Percentiles rank a stretch among this genome's conserved stretches.
Evolutionary conservation across 1,140 invertebrate genomes (phyloP).

Genomic region (Chionoecetes opilio): DNA sequence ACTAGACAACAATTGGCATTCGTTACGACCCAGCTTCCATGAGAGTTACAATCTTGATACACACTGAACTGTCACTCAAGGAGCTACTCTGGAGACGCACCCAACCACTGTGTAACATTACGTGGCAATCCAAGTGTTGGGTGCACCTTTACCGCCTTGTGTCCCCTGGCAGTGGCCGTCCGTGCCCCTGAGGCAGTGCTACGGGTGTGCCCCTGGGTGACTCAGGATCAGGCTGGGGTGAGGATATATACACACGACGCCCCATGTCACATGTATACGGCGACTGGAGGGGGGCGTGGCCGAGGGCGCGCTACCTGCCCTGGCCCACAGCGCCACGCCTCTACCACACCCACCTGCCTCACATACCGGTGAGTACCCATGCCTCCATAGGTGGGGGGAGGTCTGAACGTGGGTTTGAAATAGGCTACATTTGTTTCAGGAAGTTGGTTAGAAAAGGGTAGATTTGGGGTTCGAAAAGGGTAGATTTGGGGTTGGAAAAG

Average conservation of each 20-base stretch:
- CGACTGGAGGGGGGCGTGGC: slow-evolving; percentile 57
- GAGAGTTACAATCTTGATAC: neutral
- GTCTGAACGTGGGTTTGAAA: no score
- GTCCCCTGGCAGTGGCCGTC: neutral
- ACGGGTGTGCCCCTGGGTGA: neutral
- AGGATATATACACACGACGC: neutral
- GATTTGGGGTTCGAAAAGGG: no score
- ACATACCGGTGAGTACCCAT: slow-evolving; percentile 49
- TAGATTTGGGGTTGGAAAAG: no score
- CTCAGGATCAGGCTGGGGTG: neutral
- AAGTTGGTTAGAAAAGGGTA: no score
- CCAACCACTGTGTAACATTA: neutral
- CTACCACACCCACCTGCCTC: slow-evolving; percentile 41
- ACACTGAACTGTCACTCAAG: neutral
- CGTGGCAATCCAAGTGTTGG: neutral
- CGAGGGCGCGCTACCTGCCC: neutral
- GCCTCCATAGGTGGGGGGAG: neutral
- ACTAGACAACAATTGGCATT: no score
- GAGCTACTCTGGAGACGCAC: neutral
- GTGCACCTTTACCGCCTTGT: neutral
- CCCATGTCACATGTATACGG: slow-evolving; percentile 60
- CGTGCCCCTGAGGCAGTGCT: neutral
- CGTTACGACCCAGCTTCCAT: neutral
- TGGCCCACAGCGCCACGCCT: slow-evolving; percentile 45
- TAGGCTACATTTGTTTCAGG: no score